A percentile compares a stretch with the other conserved stretches of the same genome.
Evolutionary conservation across 2,113 vertebrate species (phyloP).

Genomic region (Myrmophylax atrothorax): DNA sequence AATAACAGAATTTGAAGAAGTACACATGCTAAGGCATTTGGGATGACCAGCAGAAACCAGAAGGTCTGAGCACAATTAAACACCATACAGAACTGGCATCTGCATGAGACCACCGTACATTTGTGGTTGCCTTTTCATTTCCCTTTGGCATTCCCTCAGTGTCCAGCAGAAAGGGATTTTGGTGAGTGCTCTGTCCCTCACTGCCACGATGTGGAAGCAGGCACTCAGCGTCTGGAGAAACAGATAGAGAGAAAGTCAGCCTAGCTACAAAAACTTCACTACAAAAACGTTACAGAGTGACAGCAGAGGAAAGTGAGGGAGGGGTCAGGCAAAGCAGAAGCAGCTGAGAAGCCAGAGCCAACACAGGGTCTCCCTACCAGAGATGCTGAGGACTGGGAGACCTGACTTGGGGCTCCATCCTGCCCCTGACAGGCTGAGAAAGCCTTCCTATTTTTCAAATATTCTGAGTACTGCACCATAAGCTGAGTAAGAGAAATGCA

Average conservation of each 20-base stretch:
- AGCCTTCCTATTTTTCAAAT: not conserved
- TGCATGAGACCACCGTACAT: not conserved
- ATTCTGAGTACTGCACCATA: not conserved
- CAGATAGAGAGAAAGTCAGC: not conserved
- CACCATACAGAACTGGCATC: not conserved
- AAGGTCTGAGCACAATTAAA: not conserved
- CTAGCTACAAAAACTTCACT: not conserved
- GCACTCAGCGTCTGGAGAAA: not conserved
- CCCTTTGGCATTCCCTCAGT: not conserved
- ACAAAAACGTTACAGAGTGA: not conserved
- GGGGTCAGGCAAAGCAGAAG: not conserved
- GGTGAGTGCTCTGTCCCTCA: not conserved
- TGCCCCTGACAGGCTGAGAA: not conserved
- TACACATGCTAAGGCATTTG: not conserved
- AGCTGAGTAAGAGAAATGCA: not conserved
- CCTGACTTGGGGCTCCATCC: not conserved
- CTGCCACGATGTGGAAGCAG: not conserved
- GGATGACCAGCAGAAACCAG: not conserved
- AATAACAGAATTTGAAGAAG: not conserved
- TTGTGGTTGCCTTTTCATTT: not conserved
- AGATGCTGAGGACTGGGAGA: not conserved
- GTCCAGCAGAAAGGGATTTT: not conserved
- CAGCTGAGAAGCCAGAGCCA: not conserved
- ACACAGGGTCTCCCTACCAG: not conserved
- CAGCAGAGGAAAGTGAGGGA: not conserved